These are phyloP conservation scores for Drosophila neocordata DNA, from an alignment of 1,140 invertebrate species.

Conservation along the genomic window DNA sequence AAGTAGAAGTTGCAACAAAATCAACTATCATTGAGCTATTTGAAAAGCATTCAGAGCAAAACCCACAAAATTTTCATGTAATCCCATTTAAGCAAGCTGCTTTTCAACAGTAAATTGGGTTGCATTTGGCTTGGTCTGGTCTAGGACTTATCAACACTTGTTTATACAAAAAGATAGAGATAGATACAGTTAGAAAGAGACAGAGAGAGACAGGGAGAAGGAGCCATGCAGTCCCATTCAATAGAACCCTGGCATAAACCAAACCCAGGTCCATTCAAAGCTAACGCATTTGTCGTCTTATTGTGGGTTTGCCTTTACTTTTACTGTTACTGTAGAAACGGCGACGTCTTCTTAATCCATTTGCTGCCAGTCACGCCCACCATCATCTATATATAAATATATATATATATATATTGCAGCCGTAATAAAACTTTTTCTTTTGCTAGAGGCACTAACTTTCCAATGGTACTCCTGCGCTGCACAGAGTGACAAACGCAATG, in stretches of 20 bases:
- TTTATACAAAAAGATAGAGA: slow-evolving; percentile 45
- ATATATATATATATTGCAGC: neutral
- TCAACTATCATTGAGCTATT: slow-evolving; percentile 47
- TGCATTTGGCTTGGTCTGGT: slow-evolving; percentile 40
- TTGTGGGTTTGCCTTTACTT: slow-evolving; percentile 27
- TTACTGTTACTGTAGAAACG: slow-evolving; percentile 35
- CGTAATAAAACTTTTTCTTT: slow-evolving; percentile 64
- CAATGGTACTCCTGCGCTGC: slow-evolving; percentile 18
- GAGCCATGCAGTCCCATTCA: slow-evolving; percentile 8
- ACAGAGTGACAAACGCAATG: slow-evolving; percentile 14
- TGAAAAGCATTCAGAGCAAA: slow-evolving; percentile 50
- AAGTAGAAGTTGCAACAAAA: slow-evolving; percentile 42
- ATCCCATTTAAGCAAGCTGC: slow-evolving; percentile 71
- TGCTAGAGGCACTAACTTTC: slow-evolving; percentile 19
- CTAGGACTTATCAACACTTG: slow-evolving; percentile 62
- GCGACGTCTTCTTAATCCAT: slow-evolving; percentile 61
- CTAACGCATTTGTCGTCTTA: slow-evolving; percentile 62
- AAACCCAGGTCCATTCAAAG: slow-evolving; percentile 19
- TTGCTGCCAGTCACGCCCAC: slow-evolving; percentile 61
- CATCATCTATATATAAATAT: neutral
- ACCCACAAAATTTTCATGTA: slow-evolving; percentile 61
- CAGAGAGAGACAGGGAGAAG: slow-evolving; percentile 36
- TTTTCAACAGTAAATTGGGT: slow-evolving; percentile 47
- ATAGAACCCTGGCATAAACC: neutral
- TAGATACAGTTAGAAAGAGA: slow-evolving; percentile 24